Evolutionary conservation across 2,888 invertebrate genomes (phyloP).

Genomic region (Notocelia uddmanniana): DNA sequence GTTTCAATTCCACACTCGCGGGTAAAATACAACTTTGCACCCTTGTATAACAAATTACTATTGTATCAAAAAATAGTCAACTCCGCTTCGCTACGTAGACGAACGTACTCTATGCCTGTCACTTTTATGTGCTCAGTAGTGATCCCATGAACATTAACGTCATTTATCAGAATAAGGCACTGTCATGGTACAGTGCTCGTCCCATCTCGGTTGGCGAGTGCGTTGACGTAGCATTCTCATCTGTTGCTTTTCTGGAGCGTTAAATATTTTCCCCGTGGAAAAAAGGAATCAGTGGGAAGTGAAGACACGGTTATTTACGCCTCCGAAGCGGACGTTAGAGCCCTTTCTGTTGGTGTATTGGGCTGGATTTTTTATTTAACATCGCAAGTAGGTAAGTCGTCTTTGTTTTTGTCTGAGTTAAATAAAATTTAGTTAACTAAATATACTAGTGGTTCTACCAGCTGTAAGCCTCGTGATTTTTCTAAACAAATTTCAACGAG

Average conservation of each 20-base stretch:
- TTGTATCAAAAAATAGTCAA: not conserved
- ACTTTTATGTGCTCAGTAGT: not conserved
- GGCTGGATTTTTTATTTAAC: conserved; percentile 21
- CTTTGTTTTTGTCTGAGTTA: not conserved
- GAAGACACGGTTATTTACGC: conserved; percentile 53
- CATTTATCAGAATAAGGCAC: conserved; percentile 31
- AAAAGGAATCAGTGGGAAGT: conserved; percentile 48
- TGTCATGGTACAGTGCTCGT: conserved; percentile 24
- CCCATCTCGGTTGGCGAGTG: conserved; percentile 21
- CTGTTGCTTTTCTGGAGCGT: conserved; percentile 54
- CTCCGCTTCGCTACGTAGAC: not conserved
- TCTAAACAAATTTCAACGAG: too few species aligned
- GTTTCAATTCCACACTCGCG: too few species aligned
- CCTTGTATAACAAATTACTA: too few species aligned
- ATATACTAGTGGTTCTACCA: too few species aligned
- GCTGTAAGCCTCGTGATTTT: too few species aligned
- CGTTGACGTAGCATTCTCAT: conserved; percentile 47
- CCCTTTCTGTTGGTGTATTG: conserved; percentile 44
- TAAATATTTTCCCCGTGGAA: conserved; percentile 50
- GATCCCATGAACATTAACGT: conserved; percentile 19
- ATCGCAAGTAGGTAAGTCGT: conserved; percentile 29
- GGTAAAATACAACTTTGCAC: too few species aligned
- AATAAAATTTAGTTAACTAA: not conserved
- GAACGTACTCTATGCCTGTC: not conserved
- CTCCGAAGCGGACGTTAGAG: conserved; percentile 45